Base-by-base conservation (phyloP, 1,140 invertebrate genomes). In the Vollenhovia emeryi region DNA sequence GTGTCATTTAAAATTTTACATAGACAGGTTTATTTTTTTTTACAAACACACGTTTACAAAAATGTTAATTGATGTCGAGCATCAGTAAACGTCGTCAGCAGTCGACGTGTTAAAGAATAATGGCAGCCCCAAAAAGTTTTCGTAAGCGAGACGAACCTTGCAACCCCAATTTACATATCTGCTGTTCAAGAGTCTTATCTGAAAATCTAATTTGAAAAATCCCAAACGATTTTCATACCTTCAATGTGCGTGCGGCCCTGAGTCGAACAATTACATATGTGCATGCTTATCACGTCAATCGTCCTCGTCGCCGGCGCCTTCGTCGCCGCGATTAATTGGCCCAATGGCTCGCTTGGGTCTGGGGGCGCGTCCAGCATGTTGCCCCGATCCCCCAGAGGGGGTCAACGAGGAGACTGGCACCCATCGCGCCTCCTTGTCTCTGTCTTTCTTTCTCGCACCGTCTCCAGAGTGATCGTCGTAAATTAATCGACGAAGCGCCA, bases 311-410 rank as follows among this genome's bases (percentile, higher is more conserved):
- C 60, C 66, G 82, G n/a, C 43, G 74, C 45, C 66, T 73, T 52
- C 52, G 62, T 71, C 21, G 36, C 59, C 27, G 59, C 59, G 60
- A 43, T 62, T 75, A 88, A 91, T 91, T 90, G 84, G 84, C 84
- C 76, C 76, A 84, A 90, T 88, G 62, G 62, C 52, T 74, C 55
- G 55, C 24, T 66, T 52, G 50, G 18, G 21, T 55, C 84, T 80
- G 78, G 78, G 75, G 89, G 89, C 87, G 86, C 89, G 89, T 73
- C 73, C 62, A 75, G 57, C 45, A 74, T 75, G 45, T 48, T 90
- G 64, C 52, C 45, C 84, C 76, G 84, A 89, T 90, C 89, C 87
- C 90, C 90, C 55, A 50, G 84, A 57, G 82, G 57, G 87, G 89
- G 82, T 90, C 82, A 90, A 89, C 15, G 40, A 87, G 84, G 64